A percentile compares a stretch with the other conserved stretches of the same genome.
Evolutionary conservation across 2,797 vertebrate genomes (phyloP).

Genomic region (Gymnothorax javanicus): DNA sequence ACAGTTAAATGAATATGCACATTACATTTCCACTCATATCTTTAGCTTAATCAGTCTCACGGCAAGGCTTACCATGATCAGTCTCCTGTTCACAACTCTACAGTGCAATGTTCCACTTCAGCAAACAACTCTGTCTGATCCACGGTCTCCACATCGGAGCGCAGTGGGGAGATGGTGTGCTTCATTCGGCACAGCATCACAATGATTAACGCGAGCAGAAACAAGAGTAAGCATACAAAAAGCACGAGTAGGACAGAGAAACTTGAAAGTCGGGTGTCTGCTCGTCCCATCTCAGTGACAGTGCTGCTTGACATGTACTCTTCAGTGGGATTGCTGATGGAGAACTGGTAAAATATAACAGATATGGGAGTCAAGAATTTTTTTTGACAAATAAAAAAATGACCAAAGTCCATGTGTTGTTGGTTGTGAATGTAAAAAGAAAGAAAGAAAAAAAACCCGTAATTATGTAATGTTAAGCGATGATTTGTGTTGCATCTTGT

Average conservation of each 20-base stretch:
- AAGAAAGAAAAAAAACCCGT: background rate
- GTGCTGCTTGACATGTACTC: constrained; percentile 43
- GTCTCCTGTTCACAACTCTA: background rate
- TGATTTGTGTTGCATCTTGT: constrained; percentile 17
- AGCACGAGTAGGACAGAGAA: constrained; percentile 53
- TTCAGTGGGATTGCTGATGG: constrained; percentile 34
- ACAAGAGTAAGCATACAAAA: constrained; percentile 54
- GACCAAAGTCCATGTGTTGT: background rate
- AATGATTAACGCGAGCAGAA: constrained; percentile 54
- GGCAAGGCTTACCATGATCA: background rate
- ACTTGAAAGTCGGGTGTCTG: constrained; percentile 48
- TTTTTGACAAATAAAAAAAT: constrained; percentile 24
- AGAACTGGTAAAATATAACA: constrained; percentile 26
- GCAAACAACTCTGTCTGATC: constrained; percentile 48
- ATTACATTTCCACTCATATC: background rate
- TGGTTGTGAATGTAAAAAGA: background rate
- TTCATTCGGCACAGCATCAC: constrained; percentile 60
- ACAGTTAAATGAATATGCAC: background rate
- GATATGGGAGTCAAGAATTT: constrained; percentile 48
- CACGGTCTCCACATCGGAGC: constrained; percentile 47
- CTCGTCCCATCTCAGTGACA: constrained; percentile 39
- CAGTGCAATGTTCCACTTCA: constrained; percentile 46
- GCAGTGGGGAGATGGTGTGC: constrained; percentile 54
- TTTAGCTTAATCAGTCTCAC: background rate
- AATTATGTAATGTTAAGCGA: background rate